A percentile compares a stretch with the other conserved stretches of the same genome.
Evolutionary conservation across 2,888 invertebrate species (phyloP).

Genomic region (Crepidodera aurea): DNA sequence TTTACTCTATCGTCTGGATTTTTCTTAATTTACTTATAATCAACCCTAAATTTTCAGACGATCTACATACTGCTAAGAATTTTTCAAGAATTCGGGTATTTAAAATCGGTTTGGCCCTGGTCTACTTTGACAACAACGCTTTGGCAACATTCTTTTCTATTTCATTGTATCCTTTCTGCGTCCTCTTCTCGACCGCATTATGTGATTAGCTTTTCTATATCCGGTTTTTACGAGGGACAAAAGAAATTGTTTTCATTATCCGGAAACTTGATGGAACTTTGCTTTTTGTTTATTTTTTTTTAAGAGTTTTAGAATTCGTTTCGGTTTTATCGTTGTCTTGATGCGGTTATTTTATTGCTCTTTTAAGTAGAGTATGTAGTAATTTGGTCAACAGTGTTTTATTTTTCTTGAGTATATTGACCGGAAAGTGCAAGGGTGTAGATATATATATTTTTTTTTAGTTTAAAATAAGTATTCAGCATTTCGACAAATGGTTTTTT

Average conservation of each 20-base stretch:
- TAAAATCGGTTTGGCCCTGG: too few relatives aligned
- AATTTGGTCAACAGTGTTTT: neutral
- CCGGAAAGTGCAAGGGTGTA: too few relatives aligned
- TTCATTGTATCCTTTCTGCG: slow-evolving; percentile 1
- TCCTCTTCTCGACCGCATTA: slow-evolving; percentile 30
- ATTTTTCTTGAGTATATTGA: too few relatives aligned
- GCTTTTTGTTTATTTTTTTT: slow-evolving; percentile 1
- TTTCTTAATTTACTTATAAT: too few relatives aligned
- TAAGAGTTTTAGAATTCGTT: slow-evolving; percentile 15
- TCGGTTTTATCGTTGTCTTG: slow-evolving; percentile 6
- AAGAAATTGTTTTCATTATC: slow-evolving; percentile 33
- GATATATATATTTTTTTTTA: too few relatives aligned
- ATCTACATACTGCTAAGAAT: too few relatives aligned
- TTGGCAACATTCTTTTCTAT: neutral
- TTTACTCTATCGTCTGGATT: too few relatives aligned
- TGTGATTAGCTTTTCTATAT: slow-evolving; percentile 34
- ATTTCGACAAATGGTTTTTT: too few relatives aligned
- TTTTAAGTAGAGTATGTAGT: neutral
- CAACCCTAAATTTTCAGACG: too few relatives aligned
- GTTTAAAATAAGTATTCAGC: too few relatives aligned
- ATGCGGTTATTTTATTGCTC: slow-evolving; percentile 13
- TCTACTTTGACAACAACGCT: neutral
- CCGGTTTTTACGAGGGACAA: slow-evolving; percentile 30
- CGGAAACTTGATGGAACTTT: slow-evolving; percentile 30
- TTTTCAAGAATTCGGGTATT: too few relatives aligned